phyloP scores from a whole-genome alignment of 2,797 vertebrate species.

The Brachyrhaphis roseni region DNA sequence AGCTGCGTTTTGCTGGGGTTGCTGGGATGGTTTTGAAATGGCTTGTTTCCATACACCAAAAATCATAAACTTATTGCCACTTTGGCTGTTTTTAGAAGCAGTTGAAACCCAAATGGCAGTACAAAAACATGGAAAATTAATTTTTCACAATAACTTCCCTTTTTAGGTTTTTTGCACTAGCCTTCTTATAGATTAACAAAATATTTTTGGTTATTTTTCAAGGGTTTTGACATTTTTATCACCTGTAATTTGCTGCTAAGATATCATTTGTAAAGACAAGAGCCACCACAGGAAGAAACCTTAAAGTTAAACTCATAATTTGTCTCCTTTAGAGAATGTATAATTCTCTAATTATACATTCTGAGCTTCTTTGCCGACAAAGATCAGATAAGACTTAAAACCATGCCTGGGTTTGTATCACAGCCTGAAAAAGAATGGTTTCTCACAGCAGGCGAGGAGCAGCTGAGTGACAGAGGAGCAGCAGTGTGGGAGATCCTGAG shows the following conservation, averaged over 20 bases:
- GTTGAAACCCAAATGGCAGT: too few relatives aligned
- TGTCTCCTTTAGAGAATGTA: conserved; percentile 28
- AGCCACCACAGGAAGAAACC: not conserved
- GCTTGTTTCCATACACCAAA: too few relatives aligned
- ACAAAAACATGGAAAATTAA: too few relatives aligned
- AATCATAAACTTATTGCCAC: too few relatives aligned
- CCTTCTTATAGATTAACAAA: not conserved
- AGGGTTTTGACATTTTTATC: not conserved
- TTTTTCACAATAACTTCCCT: too few relatives aligned
- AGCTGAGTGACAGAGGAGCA: conserved; percentile 75
- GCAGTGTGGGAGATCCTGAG: conserved; percentile 72
- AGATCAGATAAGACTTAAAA: conserved; percentile 40
- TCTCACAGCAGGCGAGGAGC: conserved; percentile 57
- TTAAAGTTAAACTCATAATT: conserved; percentile 10
- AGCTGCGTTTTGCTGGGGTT: too few relatives aligned
- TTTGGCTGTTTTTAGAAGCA: not conserved
- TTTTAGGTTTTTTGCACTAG: not conserved
- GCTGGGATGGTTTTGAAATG: too few relatives aligned
- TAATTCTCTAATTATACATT: conserved; percentile 39
- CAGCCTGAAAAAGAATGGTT: conserved; percentile 69
- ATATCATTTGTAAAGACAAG: not conserved
- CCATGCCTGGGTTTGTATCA: conserved; percentile 29
- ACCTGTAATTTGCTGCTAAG: not conserved
- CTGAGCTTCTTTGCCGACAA: conserved; percentile 34
- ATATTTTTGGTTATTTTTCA: not conserved